Percentiles rank a stretch among this genome's conserved stretches.
These are phyloP conservation scores for Gallinago undulata DNA, from an alignment of 2,113 vertebrate species.

Conservation along the genomic window DNA sequence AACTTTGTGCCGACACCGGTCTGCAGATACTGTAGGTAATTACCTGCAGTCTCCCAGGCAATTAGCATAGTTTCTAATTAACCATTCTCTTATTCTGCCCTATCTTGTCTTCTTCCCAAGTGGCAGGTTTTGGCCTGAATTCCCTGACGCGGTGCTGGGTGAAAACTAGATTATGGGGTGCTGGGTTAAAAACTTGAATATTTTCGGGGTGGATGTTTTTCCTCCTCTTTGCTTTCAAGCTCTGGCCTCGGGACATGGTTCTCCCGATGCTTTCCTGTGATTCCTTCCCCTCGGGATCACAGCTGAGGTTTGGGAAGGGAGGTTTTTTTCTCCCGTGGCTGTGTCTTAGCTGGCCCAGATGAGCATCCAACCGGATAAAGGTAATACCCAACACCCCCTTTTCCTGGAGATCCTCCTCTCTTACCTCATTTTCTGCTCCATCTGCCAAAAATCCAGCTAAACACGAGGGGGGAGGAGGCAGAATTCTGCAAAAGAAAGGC, in stretches of 20 bases:
- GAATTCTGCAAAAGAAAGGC: background rate
- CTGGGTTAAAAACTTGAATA: background rate
- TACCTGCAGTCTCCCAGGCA: background rate
- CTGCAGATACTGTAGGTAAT: background rate
- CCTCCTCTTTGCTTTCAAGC: background rate
- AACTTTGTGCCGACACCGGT: background rate
- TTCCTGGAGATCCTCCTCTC: background rate
- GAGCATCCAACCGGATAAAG: background rate
- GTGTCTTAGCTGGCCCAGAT: background rate
- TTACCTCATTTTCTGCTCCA: background rate
- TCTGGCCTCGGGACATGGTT: background rate
- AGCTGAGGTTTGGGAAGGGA: fast-evolving
- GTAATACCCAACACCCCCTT: background rate
- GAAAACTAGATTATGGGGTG: background rate
- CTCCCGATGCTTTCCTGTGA: background rate
- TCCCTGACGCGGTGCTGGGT: background rate
- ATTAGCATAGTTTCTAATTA: background rate
- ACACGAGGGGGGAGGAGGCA: background rate
- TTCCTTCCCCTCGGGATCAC: background rate
- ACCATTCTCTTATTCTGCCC: background rate
- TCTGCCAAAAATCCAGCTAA: background rate
- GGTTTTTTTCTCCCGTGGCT: background rate
- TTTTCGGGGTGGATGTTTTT: background rate
- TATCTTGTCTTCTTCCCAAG: background rate
- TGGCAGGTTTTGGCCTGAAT: background rate